Base-by-base conservation (phyloP, 2,113 vertebrate species). In the Chaetorhynchus papuensis region DNA sequence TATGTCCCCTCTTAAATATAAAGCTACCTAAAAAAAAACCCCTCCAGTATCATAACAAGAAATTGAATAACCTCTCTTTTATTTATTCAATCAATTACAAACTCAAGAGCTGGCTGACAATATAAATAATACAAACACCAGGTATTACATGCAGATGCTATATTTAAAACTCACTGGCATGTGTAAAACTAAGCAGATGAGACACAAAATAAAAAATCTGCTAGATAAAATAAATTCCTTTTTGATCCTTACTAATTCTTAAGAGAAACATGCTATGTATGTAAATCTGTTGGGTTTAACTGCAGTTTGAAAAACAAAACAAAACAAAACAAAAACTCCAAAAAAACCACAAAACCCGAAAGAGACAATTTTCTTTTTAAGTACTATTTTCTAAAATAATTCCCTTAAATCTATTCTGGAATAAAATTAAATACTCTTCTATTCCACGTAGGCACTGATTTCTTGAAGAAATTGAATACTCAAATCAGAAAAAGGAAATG, bases 121-220 rank as follows among this genome's bases (percentile, higher is more conserved):
- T 30, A 70, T 44, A 89, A 96, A 61, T 39, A 93, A 82, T 15
- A 84, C 22, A 87, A 42, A 72, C 35, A 65, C 22, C 72, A 96
- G 35, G 45, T 68, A 87, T 93, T 80, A 90, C 80, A 94, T 57
- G 68, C 37, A 92, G 35, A 74, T 83, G 83, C 74, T 92, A 85
- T 87, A 97, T 87, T 87, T 96, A 93, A 57, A 93, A 79, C 54
- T 83, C 85, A 42, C 26, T 30, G 0, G 6, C 79, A 82, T 78
- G 60, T 69, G 90, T 30, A 93, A 97, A 83, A 70, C 30, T 69
- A 26, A 96, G 60, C 87, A 72, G 83, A 94, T 91, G 53, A 89
- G 50, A 87, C 70, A 87, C 35, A 84, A 97, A 95, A 93, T 71
- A 82, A 65, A 83, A 78, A 89, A 66, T 65, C 61, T 76, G 11